Base-by-base conservation (phyloP, 2,797 vertebrate species). In the Poecilia wingei region DNA sequence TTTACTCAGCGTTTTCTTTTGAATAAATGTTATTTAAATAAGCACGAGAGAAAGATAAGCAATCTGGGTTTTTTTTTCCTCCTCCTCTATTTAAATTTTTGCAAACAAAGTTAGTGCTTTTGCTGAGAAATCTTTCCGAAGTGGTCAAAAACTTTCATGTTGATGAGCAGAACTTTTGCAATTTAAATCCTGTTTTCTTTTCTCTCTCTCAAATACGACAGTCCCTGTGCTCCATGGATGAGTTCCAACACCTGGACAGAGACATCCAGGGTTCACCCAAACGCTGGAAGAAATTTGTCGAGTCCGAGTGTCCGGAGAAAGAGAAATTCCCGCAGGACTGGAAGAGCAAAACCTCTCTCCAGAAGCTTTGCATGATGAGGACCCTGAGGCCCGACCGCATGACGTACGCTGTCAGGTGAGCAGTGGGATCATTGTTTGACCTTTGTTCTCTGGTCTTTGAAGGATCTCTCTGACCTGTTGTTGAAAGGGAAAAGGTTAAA, bases 301-400 rank as follows among this genome's bases (percentile, higher is more conserved):
- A 99, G 86, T 98, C 96, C 0, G 97, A 98, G 91, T 97, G 96
- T 92, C 98, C 98, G 0, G 98, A 99, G 84, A 98, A 97, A 81
- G 98, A 99, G 89, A 97, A 96, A 88, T 96, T 99, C 80, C 98
- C 98, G 0, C 97, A 98, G 89, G 98, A 98, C 41, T 99, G 98
- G 98, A 99, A 98, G 93, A 98, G 93, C 89, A 99, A 97, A 90
- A 96, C 92, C 0, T 90, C 96, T 0, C 94, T 99, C 53, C 98
- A 99, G 94, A 97, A 93, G 45, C 94, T 99, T 81, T 99, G 98
- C 89, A 95, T 99, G 87, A 93, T 99, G 97, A 95, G 97, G 76
- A 96, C 96, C 2, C 82, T 99, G 73, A 95, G 98, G 28, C 97
- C 98, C 0, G 98, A 99, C 85, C 96, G 98, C 36, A 96, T 99